Conservation (phyloP, 2,113 vertebrate genomes). For the Oreochromis aureus region DNA sequence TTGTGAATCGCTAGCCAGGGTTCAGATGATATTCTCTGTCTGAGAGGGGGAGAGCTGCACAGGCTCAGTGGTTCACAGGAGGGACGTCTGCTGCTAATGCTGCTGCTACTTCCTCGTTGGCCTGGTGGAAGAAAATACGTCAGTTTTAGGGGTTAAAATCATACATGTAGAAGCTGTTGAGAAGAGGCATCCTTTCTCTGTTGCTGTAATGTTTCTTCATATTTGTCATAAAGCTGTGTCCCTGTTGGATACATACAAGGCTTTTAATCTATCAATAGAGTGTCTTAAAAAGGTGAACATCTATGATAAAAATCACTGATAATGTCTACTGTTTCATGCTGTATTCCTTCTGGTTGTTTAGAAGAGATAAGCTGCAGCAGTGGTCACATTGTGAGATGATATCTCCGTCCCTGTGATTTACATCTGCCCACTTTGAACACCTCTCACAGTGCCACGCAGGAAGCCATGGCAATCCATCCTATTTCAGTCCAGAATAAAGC, state of each 20-base stretch:
- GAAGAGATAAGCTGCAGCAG: background rate
- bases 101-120: conserved; percentile 10
- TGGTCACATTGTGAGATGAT: background rate
- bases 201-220: background rate
- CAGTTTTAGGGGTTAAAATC: background rate
- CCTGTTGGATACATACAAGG: background rate
- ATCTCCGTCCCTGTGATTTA: background rate
- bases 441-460: background rate
- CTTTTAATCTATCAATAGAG: background rate
- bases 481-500: background rate
- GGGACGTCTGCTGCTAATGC: background rate
- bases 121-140: background rate
- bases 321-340: background rate
- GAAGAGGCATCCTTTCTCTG: background rate
- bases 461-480: background rate
- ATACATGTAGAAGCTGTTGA: background rate
- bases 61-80: background rate
- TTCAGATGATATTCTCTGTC: conserved; percentile 54
- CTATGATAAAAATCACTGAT: background rate
- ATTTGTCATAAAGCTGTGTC: background rate
- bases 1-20: conserved; percentile 61
- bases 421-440: background rate
- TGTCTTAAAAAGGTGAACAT: background rate
- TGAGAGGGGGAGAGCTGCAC: background rate
- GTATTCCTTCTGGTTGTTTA: background rate